Evolutionary conservation across 2,888 invertebrate species (phyloP).

Genomic region (Harpalus rubripes): DNA sequence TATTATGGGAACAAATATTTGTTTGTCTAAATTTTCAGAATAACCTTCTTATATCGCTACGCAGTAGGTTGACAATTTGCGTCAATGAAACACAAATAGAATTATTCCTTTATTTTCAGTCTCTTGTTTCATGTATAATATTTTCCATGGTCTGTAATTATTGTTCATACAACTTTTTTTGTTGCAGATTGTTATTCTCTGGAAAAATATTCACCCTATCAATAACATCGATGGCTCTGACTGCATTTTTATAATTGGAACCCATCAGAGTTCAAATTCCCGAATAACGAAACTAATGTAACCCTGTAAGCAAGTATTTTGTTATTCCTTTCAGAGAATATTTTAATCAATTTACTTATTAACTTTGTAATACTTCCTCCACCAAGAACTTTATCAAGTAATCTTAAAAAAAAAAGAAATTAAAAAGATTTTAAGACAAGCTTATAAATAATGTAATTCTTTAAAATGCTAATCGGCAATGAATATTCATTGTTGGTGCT

Average conservation of each 20-base stretch:
- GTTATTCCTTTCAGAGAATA: neutral
- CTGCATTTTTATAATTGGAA: conserved; percentile 1
- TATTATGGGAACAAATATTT: too few species aligned
- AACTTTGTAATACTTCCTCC: conserved; percentile 14
- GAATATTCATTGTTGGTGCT: neutral
- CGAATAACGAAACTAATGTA: neutral
- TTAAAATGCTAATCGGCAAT: neutral
- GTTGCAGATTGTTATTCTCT: neutral
- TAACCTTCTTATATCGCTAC: too few species aligned
- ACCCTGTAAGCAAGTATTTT: neutral
- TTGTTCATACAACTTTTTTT: neutral
- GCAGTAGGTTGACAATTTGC: too few species aligned
- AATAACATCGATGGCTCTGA: neutral
- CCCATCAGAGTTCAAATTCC: neutral
- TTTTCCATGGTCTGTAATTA: neutral
- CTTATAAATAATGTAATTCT: conserved; percentile 37
- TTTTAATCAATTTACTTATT: conserved; percentile 34
- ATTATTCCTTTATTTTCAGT: too few species aligned
- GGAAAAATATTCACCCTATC: neutral
- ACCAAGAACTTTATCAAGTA: conserved; percentile 19
- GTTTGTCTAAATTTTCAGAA: too few species aligned
- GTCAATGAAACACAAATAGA: too few species aligned
- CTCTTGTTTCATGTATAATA: neutral
- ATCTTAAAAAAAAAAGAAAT: conserved; percentile 47
- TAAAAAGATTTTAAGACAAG: conserved; percentile 43